These are phyloP conservation scores for Crocallis elinguaria DNA, from an alignment of 2,888 invertebrate genomes.

Conservation along the genomic window DNA sequence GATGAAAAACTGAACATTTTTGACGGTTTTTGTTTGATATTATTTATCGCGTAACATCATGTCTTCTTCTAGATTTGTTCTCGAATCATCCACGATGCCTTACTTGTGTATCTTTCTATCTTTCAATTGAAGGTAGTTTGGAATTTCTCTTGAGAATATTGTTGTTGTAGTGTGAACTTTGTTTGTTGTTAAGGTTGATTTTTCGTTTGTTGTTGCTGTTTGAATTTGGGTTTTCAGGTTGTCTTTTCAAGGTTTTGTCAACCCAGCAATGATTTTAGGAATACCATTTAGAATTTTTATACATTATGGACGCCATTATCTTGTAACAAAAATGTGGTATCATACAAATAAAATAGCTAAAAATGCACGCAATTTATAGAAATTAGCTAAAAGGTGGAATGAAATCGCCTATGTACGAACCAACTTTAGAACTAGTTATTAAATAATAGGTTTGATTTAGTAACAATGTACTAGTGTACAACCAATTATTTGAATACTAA, in stretches of 20 bases:
- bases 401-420: no score
- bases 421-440: no score
- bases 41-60: constrained; percentile 40
- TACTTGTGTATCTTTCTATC: constrained; percentile 84
- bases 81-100: constrained; percentile 79
- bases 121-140: constrained; percentile 72
- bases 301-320: no score
- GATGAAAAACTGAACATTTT: not conserved
- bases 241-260: constrained; percentile 45
- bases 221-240: constrained; percentile 45
- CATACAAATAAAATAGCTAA: no score
- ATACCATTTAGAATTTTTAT: not conserved
- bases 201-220: constrained; percentile 46
- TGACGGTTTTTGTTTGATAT: constrained; percentile 4
- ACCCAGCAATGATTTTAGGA: no score
- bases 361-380: no score
- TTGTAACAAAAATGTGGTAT: no score
- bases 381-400: no score
- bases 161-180: constrained; percentile 66
- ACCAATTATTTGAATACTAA: no score
- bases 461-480: no score
- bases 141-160: constrained; percentile 63
- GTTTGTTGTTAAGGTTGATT: constrained; percentile 53
- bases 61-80: constrained; percentile 66
- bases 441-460: no score